Evolutionary conservation across 2,113 vertebrate genomes (phyloP), one percentile per base, ranked within the genome.

Genomic region (Brienomyrus brachyistius): DNA sequence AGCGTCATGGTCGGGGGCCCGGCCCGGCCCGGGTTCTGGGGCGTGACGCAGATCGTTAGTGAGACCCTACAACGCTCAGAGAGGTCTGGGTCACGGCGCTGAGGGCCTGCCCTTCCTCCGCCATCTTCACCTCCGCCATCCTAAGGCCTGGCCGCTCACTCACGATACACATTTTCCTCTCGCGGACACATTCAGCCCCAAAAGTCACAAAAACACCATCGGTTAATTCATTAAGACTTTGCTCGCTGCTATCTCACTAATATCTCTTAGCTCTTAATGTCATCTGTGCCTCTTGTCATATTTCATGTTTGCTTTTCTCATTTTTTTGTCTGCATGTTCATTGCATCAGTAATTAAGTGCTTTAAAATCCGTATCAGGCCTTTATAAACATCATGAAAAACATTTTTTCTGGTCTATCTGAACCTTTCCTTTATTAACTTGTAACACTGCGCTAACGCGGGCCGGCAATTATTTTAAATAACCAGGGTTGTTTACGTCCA

Each of bases 391-490:
- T 31, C 23, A 56, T 19, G 48, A 87, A 87, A 87, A 19, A 54
- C 1, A 51, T 52, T 52, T 31, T 43, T 54, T 2, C 27, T 27
- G 31, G 31, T 54, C 6, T 21, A 15, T 56, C 50, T 56, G 51
- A 87, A 54, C 31, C 51, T 51, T 35, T 31, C 48, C 15, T 51
- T 19, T 40, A 87, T 35, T 56, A 52, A 87, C 51, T 56, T 87
- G 85, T 35, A 54, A 56, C 15, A 21, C 31, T 27, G 31, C 13
- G 0, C n/a, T 54, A 87, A 87, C 15, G 1, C 31, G 7, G 85
- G 40, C 9, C n/a, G 6, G 51, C 45, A 84, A 84, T 84, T 59
- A 87, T 87, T 62, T 88, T 74, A 48, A 27, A 88, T 84, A 88
- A 88, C 40, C 5, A 6, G 40, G 23, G 31, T 27, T 8, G 9